Evolutionary conservation across 2,888 invertebrate species (phyloP).

Genomic region (Brachylomia viminalis): DNA sequence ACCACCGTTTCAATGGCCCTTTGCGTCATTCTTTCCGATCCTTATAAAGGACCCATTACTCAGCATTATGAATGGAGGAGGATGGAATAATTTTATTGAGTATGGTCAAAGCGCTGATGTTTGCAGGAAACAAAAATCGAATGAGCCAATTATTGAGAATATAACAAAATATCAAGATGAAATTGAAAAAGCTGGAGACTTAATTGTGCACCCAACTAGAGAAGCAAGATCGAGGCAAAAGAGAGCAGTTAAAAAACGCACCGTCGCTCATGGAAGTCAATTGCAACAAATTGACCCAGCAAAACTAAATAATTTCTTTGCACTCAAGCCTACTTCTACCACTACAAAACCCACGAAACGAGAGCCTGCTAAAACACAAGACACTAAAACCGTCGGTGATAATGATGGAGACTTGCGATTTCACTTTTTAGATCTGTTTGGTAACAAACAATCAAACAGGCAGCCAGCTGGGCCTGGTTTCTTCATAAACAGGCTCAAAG

Average conservation of each 20-base stretch:
- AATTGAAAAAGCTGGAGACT: constrained; percentile 35
- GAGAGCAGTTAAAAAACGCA: constrained; percentile 81
- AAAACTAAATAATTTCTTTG: constrained; percentile 76
- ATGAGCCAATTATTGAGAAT: constrained; percentile 48
- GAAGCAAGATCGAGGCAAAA: constrained; percentile 73
- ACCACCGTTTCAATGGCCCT: constrained; percentile 86
- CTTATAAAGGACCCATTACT: constrained; percentile 90
- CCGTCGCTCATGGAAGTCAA: constrained; percentile 70
- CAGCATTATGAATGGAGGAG: constrained; percentile 87
- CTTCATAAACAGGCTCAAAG: constrained; percentile 92
- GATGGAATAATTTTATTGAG: constrained; percentile 90
- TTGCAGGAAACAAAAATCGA: constrained; percentile 83
- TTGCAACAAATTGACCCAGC: constrained; percentile 73
- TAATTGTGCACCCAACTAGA: constrained; percentile 50
- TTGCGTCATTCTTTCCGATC: constrained; percentile 89
- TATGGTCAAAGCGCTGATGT: constrained; percentile 91
- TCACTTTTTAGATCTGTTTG: constrained; percentile 78
- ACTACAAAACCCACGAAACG: constrained; percentile 76
- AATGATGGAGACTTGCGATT: constrained; percentile 77
- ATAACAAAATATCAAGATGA: constrained; percentile 32
- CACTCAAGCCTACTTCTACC: constrained; percentile 70
- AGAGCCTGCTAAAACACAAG: constrained; percentile 65
- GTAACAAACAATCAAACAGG: constrained; percentile 74
- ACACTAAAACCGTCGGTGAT: constrained; percentile 72
- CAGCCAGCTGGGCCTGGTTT: constrained; percentile 91